Evolutionary conservation across 2,797 vertebrate species (phyloP).

Genomic region (Cryptoprocta ferox): DNA sequence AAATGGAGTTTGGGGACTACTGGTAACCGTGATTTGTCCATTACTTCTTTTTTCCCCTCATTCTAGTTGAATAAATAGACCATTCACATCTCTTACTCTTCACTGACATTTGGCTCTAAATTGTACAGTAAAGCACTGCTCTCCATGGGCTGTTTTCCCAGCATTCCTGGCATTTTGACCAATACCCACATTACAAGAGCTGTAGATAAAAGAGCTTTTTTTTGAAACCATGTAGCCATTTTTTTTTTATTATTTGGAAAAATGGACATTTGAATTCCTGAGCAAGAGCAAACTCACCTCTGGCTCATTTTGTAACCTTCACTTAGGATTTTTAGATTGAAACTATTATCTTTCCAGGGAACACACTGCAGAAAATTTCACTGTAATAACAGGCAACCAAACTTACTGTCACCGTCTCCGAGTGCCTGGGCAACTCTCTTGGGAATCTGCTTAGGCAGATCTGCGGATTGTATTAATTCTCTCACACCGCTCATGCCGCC

Average conservation of each 20-base stretch:
- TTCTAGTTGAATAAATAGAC: background rate
- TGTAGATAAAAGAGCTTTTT: background rate
- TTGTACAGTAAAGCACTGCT: background rate
- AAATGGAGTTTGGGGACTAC: background rate
- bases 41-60: background rate
- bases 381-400: conserved; percentile 10
- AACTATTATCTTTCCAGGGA: conserved; percentile 36
- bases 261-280: conserved; percentile 6
- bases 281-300: conserved; percentile 31
- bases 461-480: conserved; percentile 49
- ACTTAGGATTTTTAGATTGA: background rate
- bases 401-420: background rate
- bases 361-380: background rate
- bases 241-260: background rate
- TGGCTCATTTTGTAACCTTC: conserved; percentile 13
- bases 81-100: background rate
- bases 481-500: background rate
- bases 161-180: background rate
- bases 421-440: background rate
- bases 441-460: background rate
- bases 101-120: background rate
- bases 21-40: background rate
- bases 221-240: background rate
- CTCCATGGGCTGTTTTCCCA: background rate
- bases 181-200: background rate